Evolutionary conservation across 2,797 vertebrate species (phyloP).

Genomic region (Rhadinocentrus ornatus): DNA sequence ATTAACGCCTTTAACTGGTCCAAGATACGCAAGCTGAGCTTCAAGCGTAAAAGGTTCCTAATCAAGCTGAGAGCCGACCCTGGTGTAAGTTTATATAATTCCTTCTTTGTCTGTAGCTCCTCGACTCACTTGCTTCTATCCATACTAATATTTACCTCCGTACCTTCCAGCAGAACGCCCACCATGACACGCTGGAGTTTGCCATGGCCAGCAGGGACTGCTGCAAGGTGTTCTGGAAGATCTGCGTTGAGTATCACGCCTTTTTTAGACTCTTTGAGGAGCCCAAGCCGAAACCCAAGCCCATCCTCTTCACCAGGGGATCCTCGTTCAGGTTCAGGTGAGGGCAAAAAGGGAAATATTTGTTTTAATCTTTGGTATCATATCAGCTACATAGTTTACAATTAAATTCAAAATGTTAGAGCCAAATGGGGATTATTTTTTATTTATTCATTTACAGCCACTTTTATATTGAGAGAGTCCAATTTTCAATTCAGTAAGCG

Average conservation of each 20-base stretch:
- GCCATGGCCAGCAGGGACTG: conserved; percentile 96
- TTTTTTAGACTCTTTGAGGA: conserved; percentile 98
- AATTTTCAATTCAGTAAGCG: too few relatives aligned
- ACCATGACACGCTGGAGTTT: conserved; percentile 97
- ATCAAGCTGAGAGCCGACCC: conserved; percentile 94
- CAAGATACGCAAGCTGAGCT: conserved; percentile 97
- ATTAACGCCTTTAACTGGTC: conserved; percentile 99
- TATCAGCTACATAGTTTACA: not conserved
- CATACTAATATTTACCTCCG: not conserved
- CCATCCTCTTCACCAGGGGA: conserved; percentile 95
- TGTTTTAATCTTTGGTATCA: not conserved
- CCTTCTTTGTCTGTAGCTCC: not conserved
- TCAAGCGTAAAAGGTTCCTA: conserved; percentile 96
- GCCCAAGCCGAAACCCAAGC: conserved; percentile 96
- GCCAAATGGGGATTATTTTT: too few relatives aligned
- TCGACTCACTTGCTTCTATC: not conserved
- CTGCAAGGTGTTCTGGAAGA: conserved; percentile 99
- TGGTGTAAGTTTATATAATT: conserved; percentile 83
- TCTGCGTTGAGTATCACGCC: conserved; percentile 97
- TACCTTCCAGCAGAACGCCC: conserved; percentile 64
- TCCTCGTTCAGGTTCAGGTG: conserved; percentile 99
- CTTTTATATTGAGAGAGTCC: too few relatives aligned
- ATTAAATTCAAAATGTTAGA: too few relatives aligned
- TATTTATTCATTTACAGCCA: too few relatives aligned
- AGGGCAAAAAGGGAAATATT: not conserved